phyloP scores from a whole-genome alignment of 2,888 invertebrate species.

The Cylloceria caligata region DNA sequence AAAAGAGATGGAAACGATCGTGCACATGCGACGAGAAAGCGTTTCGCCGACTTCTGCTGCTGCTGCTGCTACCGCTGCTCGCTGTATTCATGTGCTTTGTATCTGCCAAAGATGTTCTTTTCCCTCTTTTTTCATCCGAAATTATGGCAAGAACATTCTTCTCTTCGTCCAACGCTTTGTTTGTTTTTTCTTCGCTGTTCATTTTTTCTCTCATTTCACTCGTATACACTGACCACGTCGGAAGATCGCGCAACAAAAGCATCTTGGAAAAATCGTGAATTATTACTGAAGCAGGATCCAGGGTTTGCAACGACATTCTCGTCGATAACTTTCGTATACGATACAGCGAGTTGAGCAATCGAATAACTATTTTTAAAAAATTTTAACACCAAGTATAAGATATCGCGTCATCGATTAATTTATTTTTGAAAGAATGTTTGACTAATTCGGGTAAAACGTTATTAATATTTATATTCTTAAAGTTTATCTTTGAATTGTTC shows the following conservation, averaged over 20 bases:
- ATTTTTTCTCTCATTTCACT: constrained; percentile 42
- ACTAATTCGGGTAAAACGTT: too few relatives aligned
- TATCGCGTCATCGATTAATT: neutral
- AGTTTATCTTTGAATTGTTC: too few relatives aligned
- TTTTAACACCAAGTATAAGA: too few relatives aligned
- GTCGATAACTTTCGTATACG: neutral
- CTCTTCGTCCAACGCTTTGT: constrained; percentile 14
- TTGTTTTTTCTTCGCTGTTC: constrained; percentile 22
- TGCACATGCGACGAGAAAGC: constrained; percentile 50
- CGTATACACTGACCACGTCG: constrained; percentile 18
- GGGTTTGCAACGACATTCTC: neutral
- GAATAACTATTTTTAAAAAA: too few relatives aligned
- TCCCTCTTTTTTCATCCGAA: constrained; percentile 56
- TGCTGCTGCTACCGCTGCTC: too few relatives aligned
- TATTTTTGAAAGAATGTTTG: too few relatives aligned
- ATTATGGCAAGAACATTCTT: constrained; percentile 56
- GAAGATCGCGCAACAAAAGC: constrained; percentile 17
- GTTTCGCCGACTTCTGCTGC: constrained; percentile 32
- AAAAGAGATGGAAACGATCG: constrained; percentile 44
- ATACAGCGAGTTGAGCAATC: too few relatives aligned
- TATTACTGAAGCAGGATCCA: constrained; percentile 10
- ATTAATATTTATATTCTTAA: too few relatives aligned
- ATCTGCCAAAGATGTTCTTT: constrained; percentile 62
- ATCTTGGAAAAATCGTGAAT: constrained; percentile 41
- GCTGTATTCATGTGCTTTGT: constrained; percentile 38